A percentile compares a stretch with the other conserved stretches of the same genome.
These are phyloP conservation scores for Tinea pellionella DNA, from an alignment of 2,888 invertebrate species.

Conservation along the genomic window DNA sequence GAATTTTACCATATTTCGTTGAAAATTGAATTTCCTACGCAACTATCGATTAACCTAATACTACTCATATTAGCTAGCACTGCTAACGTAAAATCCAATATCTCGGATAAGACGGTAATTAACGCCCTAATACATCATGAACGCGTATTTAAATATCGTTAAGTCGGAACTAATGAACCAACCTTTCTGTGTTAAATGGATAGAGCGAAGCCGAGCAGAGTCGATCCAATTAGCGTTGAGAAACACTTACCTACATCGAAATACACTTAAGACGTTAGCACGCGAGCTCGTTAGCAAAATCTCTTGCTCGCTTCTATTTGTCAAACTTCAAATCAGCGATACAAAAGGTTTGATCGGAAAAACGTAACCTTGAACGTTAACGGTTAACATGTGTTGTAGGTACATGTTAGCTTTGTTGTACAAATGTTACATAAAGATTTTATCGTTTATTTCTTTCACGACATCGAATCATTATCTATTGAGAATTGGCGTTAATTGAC, in stretches of 20 bases:
- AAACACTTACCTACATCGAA: constrained; percentile 51
- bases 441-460: neutral
- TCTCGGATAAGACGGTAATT: constrained; percentile 6
- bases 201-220: constrained; percentile 38
- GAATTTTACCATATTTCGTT: neutral
- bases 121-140: constrained; percentile 23
- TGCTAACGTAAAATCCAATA: constrained; percentile 7
- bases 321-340: constrained; percentile 9
- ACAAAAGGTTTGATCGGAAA: neutral
- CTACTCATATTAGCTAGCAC: neutral
- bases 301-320: constrained; percentile 11
- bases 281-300: constrained; percentile 35
- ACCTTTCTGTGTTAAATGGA: constrained; percentile 45
- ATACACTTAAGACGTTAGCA: constrained; percentile 51
- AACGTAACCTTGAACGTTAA: neutral
- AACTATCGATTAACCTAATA: neutral
- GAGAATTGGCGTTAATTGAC: too few relatives aligned
- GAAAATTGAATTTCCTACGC: neutral
- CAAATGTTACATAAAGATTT: too few relatives aligned
- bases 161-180: constrained; percentile 56
- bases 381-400: too few relatives aligned
- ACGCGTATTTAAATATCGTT: constrained; percentile 47
- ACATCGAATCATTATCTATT: neutral
- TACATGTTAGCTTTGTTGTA: too few relatives aligned
- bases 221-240: constrained; percentile 54